Conservation (phyloP, 2,888 invertebrate species). For the Amblyteles armatorius region DNA sequence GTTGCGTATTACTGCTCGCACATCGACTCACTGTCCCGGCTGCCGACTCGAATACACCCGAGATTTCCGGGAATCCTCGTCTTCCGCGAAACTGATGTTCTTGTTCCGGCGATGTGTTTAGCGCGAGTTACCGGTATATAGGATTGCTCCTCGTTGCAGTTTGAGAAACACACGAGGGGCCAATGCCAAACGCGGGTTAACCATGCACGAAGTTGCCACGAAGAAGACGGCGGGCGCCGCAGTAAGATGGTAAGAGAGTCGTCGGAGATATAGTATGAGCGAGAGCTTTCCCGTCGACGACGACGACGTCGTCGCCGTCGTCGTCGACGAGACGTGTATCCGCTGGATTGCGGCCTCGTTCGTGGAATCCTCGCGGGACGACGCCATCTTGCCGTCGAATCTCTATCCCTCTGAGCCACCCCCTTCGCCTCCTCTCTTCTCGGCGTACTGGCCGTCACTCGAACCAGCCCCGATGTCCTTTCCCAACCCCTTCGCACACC, state of each 20-base stretch:
- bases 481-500: slow-evolving; percentile 32
- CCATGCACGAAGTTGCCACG: slow-evolving; percentile 49
- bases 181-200: slow-evolving; percentile 72
- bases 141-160: slow-evolving; percentile 66
- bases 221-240: slow-evolving; percentile 45
- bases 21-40: slow-evolving; percentile 28
- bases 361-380: slow-evolving; percentile 78
- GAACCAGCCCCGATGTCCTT: slow-evolving; percentile 74
- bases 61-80: slow-evolving; percentile 41
- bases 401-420: slow-evolving; percentile 65
- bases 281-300: slow-evolving; percentile 59
- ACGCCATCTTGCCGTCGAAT: slow-evolving; percentile 79
- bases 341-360: slow-evolving; percentile 83
- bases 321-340: slow-evolving; percentile 82
- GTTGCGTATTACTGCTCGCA: background rate
- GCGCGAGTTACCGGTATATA: slow-evolving; percentile 34
- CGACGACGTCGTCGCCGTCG: slow-evolving; percentile 63
- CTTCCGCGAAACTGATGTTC: slow-evolving; percentile 32
- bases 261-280: slow-evolving; percentile 56
- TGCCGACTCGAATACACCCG: slow-evolving; percentile 42
- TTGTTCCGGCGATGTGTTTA: slow-evolving; percentile 56
- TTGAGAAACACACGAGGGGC: slow-evolving; percentile 70
- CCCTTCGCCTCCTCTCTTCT: slow-evolving; percentile 42
- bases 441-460: slow-evolving; percentile 66
- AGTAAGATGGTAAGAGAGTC: slow-evolving; percentile 42